Conservation (phyloP, 2,888 invertebrate genomes). For the Prosopocoilus inquinatus region DNA sequence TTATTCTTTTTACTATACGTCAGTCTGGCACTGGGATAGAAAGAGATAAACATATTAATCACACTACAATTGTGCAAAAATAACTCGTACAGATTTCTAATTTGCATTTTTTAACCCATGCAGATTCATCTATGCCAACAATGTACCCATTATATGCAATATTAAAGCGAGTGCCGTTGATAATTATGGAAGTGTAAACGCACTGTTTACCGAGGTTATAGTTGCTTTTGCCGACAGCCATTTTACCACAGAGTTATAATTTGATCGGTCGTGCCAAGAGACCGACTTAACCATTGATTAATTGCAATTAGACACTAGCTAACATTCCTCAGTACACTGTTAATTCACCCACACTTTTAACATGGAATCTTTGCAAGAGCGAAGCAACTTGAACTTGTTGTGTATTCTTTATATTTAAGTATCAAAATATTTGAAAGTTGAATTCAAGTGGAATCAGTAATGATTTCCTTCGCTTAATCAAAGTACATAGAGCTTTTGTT, state of each 20-base stretch:
- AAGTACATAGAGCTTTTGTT: too few species aligned
- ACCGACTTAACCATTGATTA: slow-evolving; percentile 46
- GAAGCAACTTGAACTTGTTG: too few species aligned
- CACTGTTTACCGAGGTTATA: slow-evolving; percentile 50
- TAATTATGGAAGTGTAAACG: slow-evolving; percentile 50
- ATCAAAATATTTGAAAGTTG: too few species aligned
- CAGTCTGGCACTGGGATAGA: too few species aligned
- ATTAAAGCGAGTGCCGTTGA: slow-evolving; percentile 33
- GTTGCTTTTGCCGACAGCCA: slow-evolving; percentile 49
- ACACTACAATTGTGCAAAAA: too few species aligned
- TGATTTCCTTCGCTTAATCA: too few species aligned
- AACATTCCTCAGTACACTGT: slow-evolving; percentile 41
- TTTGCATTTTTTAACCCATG: too few species aligned
- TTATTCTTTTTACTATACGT: too few species aligned
- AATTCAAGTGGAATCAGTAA: too few species aligned
- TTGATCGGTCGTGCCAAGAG: slow-evolving; percentile 52
- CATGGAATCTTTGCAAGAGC: not conserved
- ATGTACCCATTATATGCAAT: not conserved
- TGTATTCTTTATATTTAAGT: too few species aligned
- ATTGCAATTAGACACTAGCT: slow-evolving; percentile 48
- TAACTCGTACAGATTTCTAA: too few species aligned
- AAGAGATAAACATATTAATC: too few species aligned
- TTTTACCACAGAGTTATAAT: slow-evolving; percentile 50
- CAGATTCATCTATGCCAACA: not conserved
- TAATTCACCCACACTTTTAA: slow-evolving; percentile 24